These are phyloP conservation scores for Chelonoidis abingdonii DNA, from an alignment of 2,113 vertebrate species.

Conservation along the genomic window DNA sequence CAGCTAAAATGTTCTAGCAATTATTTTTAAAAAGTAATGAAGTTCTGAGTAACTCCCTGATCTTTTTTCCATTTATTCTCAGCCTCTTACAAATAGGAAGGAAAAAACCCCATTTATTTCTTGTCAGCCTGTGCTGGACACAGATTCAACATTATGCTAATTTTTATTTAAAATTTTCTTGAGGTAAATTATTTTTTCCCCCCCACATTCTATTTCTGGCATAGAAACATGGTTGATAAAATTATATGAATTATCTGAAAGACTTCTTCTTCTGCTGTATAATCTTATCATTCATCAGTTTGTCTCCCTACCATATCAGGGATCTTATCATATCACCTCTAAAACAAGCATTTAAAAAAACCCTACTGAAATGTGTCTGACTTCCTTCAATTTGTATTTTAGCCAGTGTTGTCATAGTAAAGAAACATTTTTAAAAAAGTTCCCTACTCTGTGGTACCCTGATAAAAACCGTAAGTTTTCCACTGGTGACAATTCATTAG, in stretches of 20 bases:
- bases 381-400: not conserved
- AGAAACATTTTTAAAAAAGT: not conserved
- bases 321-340: not conserved
- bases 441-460: not conserved
- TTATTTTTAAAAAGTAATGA: not conserved
- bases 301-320: not conserved
- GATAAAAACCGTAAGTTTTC: not conserved
- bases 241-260: not conserved
- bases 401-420: not conserved
- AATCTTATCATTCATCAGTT: not conserved
- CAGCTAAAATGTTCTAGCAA: not conserved
- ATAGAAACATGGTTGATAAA: not conserved
- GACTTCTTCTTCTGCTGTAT: not conserved
- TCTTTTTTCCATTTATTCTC: not conserved
- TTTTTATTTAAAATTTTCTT: not conserved
- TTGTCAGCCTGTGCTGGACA: not conserved
- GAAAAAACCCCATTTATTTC: not conserved
- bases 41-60: not conserved
- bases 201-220: not conserved
- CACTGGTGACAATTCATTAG: not conserved
- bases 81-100: not conserved
- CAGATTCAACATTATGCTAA: not conserved
- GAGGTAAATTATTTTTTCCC: not conserved
- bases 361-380: not conserved
- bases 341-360: not conserved